Evolutionary conservation across 1,140 invertebrate species (phyloP).

Genomic region (Coenobita brevimanus): DNA sequence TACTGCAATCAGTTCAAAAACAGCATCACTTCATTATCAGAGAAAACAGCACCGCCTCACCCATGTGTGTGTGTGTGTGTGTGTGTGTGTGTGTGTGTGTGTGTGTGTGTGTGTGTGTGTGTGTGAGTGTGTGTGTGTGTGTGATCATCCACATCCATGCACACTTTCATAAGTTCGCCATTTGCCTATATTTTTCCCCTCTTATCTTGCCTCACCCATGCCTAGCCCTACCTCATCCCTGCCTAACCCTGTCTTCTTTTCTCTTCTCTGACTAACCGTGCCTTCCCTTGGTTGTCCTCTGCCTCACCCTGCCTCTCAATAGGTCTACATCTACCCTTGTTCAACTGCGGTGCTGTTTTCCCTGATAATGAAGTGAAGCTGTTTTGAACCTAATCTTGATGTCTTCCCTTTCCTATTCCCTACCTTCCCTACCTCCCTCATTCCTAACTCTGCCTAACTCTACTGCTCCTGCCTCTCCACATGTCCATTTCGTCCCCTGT

Average conservation of each 20-base stretch:
- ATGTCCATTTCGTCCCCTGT: constrained; percentile 85
- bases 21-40: too few species aligned
- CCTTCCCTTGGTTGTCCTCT: neutral
- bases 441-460: neutral
- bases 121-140: neutral
- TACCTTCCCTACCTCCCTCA: neutral
- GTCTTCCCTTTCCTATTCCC: neutral
- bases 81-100: neutral
- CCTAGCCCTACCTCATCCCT: neutral
- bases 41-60: too few species aligned
- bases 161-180: neutral
- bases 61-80: constrained; percentile 22
- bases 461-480: neutral
- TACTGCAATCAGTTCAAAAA: too few species aligned
- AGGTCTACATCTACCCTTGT: too few species aligned
- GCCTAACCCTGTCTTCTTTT: neutral
- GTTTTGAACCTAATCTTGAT: neutral
- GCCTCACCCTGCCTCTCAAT: too few species aligned
- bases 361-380: too few species aligned
- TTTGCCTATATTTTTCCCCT: neutral
- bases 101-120: neutral
- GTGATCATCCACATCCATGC: too few species aligned
- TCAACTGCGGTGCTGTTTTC: too few species aligned
- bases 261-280: neutral
- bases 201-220: neutral